These are phyloP conservation scores for Drosophila mimica DNA, from an alignment of 2,888 invertebrate species.

Conservation along the genomic window DNA sequence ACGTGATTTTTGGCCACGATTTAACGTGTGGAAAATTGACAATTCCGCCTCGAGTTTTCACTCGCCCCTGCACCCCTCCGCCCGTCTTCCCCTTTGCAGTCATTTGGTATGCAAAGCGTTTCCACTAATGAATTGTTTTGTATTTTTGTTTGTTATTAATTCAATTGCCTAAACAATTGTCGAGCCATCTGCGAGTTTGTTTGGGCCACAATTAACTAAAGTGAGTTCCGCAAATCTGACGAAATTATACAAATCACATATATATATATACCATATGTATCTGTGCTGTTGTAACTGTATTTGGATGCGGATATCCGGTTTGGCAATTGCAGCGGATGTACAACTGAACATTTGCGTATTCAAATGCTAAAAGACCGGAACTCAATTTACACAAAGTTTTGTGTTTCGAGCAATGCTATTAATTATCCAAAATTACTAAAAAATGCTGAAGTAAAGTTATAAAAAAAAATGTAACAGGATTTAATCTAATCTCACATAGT, in stretches of 20 bases:
- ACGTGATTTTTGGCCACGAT: conserved; percentile 50
- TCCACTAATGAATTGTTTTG: conserved; percentile 58
- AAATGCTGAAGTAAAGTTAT: background rate
- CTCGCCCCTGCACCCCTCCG: background rate
- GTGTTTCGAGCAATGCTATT: background rate
- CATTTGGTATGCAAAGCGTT: conserved; percentile 50
- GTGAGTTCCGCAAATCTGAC: background rate
- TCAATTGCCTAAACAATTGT: conserved; percentile 36
- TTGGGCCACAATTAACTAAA: conserved; percentile 6
- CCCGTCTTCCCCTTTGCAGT: background rate
- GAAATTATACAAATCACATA: conserved; percentile 2
- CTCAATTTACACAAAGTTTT: background rate
- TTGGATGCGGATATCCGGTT: conserved; percentile 40
- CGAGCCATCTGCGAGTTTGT: conserved; percentile 4
- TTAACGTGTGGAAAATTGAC: conserved; percentile 74
- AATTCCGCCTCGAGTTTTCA: conserved; percentile 56
- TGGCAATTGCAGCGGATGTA: conserved; percentile 44
- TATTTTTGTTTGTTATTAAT: conserved; percentile 36
- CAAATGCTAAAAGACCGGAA: background rate
- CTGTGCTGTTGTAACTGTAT: conserved; percentile 4
- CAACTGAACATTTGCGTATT: conserved; percentile 25
- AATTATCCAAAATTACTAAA: background rate
- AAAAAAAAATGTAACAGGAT: background rate
- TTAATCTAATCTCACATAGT: background rate
- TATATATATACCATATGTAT: background rate